Evolutionary conservation across 2,113 vertebrate genomes (phyloP), one percentile per base, ranked within the genome.

Genomic region (Arizona elegans): DNA sequence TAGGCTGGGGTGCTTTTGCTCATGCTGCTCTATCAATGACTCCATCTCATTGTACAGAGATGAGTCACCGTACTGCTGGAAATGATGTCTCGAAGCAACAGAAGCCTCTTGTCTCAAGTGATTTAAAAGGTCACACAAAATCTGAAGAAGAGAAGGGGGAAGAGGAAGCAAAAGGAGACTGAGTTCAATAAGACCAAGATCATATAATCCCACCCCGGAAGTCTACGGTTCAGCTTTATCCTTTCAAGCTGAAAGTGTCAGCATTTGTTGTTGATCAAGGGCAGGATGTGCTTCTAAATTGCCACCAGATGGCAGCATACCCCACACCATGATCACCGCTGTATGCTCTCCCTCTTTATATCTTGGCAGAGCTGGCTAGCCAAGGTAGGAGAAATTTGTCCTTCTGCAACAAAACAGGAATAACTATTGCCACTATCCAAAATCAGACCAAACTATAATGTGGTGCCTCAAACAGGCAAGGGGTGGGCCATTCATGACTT

Each of bases 281-380:
- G 81, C 54, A n/a, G 7, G 17, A 26, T 17, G 29, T 88, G 87
- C 62, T 17, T 23, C 1, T 33, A 10, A 43, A 90, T 1, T 3
- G 75, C 89, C 92, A 87, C 56, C 89, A 93, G 92, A 58, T 54
- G 92, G 92, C 52, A 93, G 56, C 56, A 54, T 38, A 87, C 43
- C 47, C 89, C 54, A n/a, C 53, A 50, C 47, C 86, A 92, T 55
- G 33, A 47, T 17, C 87, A 38, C 33, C 62, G 9, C 15, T 89
- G 59, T 33, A 15, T 7, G 65, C 13, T 15, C 29, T 33, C 33
- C 11, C 10, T 92, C 2, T 23, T 58, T 58, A n/a, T 24, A 23
- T 53, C 38, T 75, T 54, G 33, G 53, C 23, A 17, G 15, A 75
- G n/a, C 70, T 38, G n/a, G 6, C n/a, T 75, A 19, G 15, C 70